A percentile compares a stretch with the other conserved stretches of the same genome.
Evolutionary conservation across 2,888 invertebrate species (phyloP).

Genomic region (Hypomecis atomaria): DNA sequence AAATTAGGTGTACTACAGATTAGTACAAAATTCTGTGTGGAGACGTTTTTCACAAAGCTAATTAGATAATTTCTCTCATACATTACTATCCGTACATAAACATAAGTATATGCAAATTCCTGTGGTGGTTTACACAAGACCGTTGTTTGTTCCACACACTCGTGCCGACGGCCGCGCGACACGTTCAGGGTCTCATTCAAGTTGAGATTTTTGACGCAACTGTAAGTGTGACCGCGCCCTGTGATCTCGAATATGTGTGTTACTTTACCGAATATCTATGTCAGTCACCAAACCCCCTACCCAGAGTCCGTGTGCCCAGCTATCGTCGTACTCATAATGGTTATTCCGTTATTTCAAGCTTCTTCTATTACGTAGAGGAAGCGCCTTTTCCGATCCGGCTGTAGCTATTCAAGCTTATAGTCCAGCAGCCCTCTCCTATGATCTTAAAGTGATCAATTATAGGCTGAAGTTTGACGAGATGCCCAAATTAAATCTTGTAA

Average conservation of each 20-base stretch:
- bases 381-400: conserved; percentile 35
- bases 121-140: conserved; percentile 47
- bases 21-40: too few relatives aligned
- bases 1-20: too few relatives aligned
- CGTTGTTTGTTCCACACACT: conserved; percentile 78
- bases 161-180: conserved; percentile 74
- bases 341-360: conserved; percentile 58
- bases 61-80: too few relatives aligned
- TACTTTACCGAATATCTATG: conserved; percentile 71
- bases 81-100: too few relatives aligned
- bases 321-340: conserved; percentile 69
- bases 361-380: conserved; percentile 55
- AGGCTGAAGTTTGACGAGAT: too few relatives aligned
- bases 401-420: conserved; percentile 44
- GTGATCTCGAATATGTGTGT: conserved; percentile 78
- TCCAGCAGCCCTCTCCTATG: too few relatives aligned
- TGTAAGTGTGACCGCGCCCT: conserved; percentile 82
- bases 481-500: too few relatives aligned
- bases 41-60: too few relatives aligned
- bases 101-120: conserved; percentile 10
- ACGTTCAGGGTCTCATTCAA: conserved; percentile 79
- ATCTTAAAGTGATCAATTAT: too few relatives aligned
- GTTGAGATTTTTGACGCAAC: conserved; percentile 82
- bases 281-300: conserved; percentile 63
- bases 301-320: conserved; percentile 72